Evolutionary conservation across 2,113 vertebrate species (phyloP), one percentile per base, ranked within the genome.

Genomic region (Clarias magur): DNA sequence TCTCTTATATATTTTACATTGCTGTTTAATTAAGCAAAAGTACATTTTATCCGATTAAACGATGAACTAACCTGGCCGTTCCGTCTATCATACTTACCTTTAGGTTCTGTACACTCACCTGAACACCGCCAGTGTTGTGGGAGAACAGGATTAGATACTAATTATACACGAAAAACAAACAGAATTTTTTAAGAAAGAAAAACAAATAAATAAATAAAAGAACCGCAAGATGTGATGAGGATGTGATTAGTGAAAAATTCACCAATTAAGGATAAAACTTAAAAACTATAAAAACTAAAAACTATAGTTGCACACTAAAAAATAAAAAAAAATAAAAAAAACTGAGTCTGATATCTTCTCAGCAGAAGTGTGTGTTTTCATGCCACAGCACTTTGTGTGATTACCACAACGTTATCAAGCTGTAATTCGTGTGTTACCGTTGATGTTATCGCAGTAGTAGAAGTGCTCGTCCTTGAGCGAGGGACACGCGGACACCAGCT

Each of bases 371-470:
- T 4, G 42, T 0, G 6, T 42, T 42, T n/a, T 65, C 25, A 65
- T 25, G 63, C 3, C 8, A 63, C 8, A 34, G 27, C 27, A 17
- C 1, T 68, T 30, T 27, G 16, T 10, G 8, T 72, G 34, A 42
- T 42, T 73, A 42, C 34, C 17, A 73, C 42, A 9, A 17, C 30
- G 34, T 17, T 34, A 70, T 68, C 4, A 16, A 48, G 48, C 7
- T 48, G 48, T 48, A 48, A 48, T 48, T 48, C 57, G 16, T 57
- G 75, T 68, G 93, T 97, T 99, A 99, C 98, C 98, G 88, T 98
- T 96, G 93, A 99, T 99, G 95, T 99, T 99, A 96, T 99, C 98
- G 95, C 98, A 99, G 97, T 99, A 99, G 96, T 99, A 99, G 94
- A 99, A 99, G 94, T 99, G 96, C 93, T 99, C 97, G 68, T 98